phyloP scores from a whole-genome alignment of 2,797 vertebrate genomes.

The Notamacropus eugenii region DNA sequence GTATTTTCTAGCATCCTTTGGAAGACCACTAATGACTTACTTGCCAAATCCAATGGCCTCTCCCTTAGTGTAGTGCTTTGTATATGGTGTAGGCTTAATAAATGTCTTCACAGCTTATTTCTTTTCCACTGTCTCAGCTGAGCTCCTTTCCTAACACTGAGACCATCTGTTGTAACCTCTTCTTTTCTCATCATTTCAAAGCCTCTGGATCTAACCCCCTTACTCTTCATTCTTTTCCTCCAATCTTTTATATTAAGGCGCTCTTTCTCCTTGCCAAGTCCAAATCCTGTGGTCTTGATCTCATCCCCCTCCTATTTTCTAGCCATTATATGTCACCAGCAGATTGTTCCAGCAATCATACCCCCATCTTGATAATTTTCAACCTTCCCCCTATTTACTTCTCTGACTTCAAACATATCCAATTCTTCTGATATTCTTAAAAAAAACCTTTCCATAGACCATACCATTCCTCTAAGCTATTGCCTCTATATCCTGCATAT shows the following conservation, averaged over 20 bases:
- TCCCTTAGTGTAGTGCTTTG: not conserved
- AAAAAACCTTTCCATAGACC: not conserved
- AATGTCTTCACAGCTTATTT: not conserved
- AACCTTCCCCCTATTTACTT: not conserved
- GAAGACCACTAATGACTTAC: not conserved
- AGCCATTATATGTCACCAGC: not conserved
- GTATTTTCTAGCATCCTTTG: not conserved
- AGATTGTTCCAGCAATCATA: not conserved
- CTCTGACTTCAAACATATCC: not conserved
- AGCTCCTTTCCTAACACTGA: not conserved
- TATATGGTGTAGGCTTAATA: not conserved
- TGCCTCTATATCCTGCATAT: not conserved
- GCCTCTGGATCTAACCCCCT: not conserved
- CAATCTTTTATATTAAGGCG: not conserved
- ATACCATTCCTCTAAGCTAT: not conserved
- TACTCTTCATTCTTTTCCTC: not conserved
- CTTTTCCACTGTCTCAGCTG: not conserved
- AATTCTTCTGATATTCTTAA: not conserved
- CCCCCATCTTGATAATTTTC: not conserved
- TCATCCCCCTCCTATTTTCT: not conserved
- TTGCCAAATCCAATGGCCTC: not conserved
- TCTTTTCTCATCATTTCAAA: not conserved
- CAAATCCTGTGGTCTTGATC: not conserved
- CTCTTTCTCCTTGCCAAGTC: not conserved
- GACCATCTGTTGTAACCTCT: not conserved